phyloP scores from a whole-genome alignment of 1,140 invertebrate genomes.

The Papilio aristodemus region DNA sequence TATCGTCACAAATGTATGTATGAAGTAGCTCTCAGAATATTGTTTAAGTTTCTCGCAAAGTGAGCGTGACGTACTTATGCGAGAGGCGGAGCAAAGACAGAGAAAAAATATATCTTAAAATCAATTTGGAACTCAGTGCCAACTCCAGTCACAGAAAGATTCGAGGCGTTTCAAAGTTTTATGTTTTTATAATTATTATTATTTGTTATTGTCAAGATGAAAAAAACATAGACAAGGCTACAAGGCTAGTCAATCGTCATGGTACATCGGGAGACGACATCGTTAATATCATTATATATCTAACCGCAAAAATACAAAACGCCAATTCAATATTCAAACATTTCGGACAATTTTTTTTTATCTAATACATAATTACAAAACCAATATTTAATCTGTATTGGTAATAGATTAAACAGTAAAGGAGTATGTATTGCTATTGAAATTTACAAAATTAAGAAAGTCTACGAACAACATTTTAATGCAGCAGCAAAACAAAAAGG shows the following conservation, averaged over 20 bases:
- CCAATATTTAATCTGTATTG: constrained; percentile 7
- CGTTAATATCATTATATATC: constrained; percentile 22
- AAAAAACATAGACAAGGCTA: constrained; percentile 22
- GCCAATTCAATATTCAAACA: constrained; percentile 5
- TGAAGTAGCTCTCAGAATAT: no score
- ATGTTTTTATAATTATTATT: constrained; percentile 2
- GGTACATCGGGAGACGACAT: constrained; percentile 12
- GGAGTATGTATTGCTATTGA: background rate
- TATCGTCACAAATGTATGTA: no score
- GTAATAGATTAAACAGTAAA: constrained; percentile 24
- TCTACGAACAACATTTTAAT: constrained; percentile 16
- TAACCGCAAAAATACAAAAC: constrained; percentile 23
- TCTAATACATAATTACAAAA: constrained; percentile 21
- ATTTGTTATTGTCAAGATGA: constrained; percentile 29
- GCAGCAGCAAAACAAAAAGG: constrained; percentile 14
- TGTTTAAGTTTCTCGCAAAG: background rate
- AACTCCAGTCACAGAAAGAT: background rate
- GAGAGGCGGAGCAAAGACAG: background rate
- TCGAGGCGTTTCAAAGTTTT: background rate
- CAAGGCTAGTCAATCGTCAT: constrained; percentile 28
- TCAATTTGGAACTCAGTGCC: background rate
- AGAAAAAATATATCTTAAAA: background rate
- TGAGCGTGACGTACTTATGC: background rate
- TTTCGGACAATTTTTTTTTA: constrained; percentile 16
- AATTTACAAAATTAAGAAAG: constrained; percentile 6